A percentile compares a stretch with the other conserved stretches of the same genome.
These are phyloP conservation scores for Aricia artaxerxes DNA, from an alignment of 2,888 invertebrate species.

Conservation along the genomic window DNA sequence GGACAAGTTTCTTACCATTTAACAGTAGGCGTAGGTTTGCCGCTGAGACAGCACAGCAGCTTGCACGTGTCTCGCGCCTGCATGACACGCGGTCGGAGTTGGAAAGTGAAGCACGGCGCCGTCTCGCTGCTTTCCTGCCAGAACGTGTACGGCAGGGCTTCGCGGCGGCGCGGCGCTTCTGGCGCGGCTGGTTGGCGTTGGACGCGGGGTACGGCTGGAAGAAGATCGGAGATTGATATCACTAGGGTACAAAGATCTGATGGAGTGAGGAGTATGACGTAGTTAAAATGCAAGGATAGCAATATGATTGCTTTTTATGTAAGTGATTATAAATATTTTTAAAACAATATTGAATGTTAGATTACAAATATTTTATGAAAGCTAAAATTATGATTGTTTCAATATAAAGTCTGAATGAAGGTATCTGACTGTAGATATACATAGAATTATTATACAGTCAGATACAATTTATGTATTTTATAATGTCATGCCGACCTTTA, in stretches of 20 bases:
- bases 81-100: slow-evolving; percentile 98
- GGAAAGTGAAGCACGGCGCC: slow-evolving; percentile 98
- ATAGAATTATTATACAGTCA: too few species aligned
- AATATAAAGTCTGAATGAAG: too few species aligned
- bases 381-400: too few species aligned
- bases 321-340: too few species aligned
- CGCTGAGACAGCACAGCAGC: slow-evolving; percentile 96
- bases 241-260: not conserved
- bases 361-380: too few species aligned
- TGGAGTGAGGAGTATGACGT: not conserved
- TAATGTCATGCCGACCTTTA: not conserved
- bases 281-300: too few species aligned
- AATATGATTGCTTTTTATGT: too few species aligned
- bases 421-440: too few species aligned
- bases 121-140: slow-evolving; percentile 96
- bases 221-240: not conserved
- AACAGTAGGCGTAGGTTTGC: slow-evolving; percentile 96
- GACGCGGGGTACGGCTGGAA: slow-evolving; percentile 87
- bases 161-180: slow-evolving; percentile 88
- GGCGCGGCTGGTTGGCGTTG: slow-evolving; percentile 86
- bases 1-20: slow-evolving; percentile 82
- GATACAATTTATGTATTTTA: too few species aligned
- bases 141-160: slow-evolving; percentile 91
- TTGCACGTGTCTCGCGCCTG: slow-evolving; percentile 98
- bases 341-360: too few species aligned